Base-by-base conservation (phyloP, 2,888 invertebrate genomes). In the Melieria omissa region DNA sequence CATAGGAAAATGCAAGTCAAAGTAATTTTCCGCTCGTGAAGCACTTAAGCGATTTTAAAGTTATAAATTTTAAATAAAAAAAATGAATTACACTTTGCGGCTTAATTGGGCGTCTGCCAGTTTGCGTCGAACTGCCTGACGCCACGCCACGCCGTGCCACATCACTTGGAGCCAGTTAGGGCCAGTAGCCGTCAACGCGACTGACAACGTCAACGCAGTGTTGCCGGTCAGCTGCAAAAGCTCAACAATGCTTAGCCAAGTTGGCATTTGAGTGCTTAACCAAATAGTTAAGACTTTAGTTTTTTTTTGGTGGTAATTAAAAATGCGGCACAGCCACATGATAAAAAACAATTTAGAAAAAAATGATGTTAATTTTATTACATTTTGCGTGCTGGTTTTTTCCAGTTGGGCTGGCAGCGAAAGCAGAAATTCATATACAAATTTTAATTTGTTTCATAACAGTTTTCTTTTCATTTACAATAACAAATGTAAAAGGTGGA, bases 21-120 rank as follows among this genome's bases (percentile, higher is more conserved):
- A 71, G 66, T 77, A 77, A 78, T 78, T 78, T 78, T 74, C 77
- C 76, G 77, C 73, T 76, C 63, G 70, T 76, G 74, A 66, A 75
- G 69, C 75, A 75, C 46, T 72, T 70, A 72, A 73, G 73, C 76
- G 71, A 64, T 71, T 65, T 74, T 65, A 69, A 74, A 73, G 71
- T 73, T 75, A 73, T 69, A 71, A 74, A 69, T 73, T 70, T 71
- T 65, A 71, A 74, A 74, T 73, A 29, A 29, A 29, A 29, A 29
- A 29, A 29, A 29, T 29, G 29, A 29, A 29, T 65, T 70, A 69
- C 62, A 69, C 72, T 73, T 64, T 70, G 65, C 54, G 55, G 16
- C 52, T 73, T 73, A 73, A 73, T 73, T 73, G 65, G 69, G 49
- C 66, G 62, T 16, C 47, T 67, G n/a, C 49, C 7, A 42, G 62